Conservation (phyloP, 2,888 invertebrate genomes). For the Leptinotarsa juncta region DNA sequence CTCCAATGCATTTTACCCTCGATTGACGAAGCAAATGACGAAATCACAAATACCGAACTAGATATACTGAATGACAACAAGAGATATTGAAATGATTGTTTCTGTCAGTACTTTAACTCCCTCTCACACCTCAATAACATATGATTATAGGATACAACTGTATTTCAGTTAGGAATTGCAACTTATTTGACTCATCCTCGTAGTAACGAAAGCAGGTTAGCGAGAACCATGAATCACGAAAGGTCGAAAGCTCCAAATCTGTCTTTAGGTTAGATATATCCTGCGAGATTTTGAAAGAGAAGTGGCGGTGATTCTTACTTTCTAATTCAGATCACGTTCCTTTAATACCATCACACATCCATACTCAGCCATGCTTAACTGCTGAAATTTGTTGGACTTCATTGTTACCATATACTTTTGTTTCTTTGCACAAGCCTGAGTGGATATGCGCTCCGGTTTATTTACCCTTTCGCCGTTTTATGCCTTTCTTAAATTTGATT, state of each 20-base stretch:
- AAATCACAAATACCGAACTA: no score
- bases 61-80: no score
- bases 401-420: constrained; percentile 53
- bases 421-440: constrained; percentile 49
- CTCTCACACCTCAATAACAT: no score
- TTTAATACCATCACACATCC: constrained; percentile 65
- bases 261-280: constrained; percentile 52
- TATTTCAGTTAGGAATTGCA: no score
- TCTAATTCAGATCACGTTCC: constrained; percentile 65
- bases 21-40: no score
- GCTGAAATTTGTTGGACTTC: constrained; percentile 60
- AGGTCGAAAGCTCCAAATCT: constrained; percentile 43
- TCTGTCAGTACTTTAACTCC: no score
- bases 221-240: constrained; percentile 47
- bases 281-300: constrained; percentile 50
- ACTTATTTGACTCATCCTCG: constrained; percentile 29
- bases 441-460: constrained; percentile 49
- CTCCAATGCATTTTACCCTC: no score
- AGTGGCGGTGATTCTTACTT: constrained; percentile 63
- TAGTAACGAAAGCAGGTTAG: constrained; percentile 46
- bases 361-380: constrained; percentile 60
- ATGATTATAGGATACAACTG: no score
- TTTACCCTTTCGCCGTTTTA: constrained; percentile 41
- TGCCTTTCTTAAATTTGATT: constrained; percentile 19
- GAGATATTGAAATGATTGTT: no score